phyloP scores from a whole-genome alignment of 2,797 vertebrate species.

The Manis javanica region DNA sequence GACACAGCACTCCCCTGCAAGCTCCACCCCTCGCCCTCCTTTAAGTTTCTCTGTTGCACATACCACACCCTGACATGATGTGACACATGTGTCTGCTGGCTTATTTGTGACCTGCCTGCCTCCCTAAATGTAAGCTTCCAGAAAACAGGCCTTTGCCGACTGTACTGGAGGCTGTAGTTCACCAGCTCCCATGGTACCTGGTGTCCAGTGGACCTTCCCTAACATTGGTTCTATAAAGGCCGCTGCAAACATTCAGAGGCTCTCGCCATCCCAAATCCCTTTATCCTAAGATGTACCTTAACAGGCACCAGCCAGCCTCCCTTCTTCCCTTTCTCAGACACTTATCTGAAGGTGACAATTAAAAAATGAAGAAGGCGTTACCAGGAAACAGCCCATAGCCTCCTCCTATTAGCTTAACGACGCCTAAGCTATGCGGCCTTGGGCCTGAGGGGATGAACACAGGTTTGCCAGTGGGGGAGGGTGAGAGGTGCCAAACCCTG shows the following conservation, averaged over 20 bases:
- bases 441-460: background rate
- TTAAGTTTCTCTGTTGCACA: background rate
- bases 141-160: background rate
- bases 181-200: background rate
- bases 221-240: background rate
- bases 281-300: background rate
- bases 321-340: background rate
- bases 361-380: constrained; percentile 47
- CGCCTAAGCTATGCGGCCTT: background rate
- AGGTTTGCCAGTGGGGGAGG: background rate
- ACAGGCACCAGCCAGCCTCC: background rate
- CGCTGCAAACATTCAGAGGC: no score
- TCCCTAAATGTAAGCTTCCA: background rate
- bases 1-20: rapidly evolving
- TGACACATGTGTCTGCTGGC: background rate
- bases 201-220: background rate
- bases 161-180: no score
- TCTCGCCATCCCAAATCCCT: background rate
- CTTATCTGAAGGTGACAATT: constrained; percentile 49
- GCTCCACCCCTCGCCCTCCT: rapidly evolving
- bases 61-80: rapidly evolving
- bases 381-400: constrained; percentile 58
- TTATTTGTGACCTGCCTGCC: background rate
- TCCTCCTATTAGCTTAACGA: constrained; percentile 52
- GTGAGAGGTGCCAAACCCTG: background rate